phyloP scores from a whole-genome alignment of 2,797 vertebrate species.

The Psittacula derbiana region DNA sequence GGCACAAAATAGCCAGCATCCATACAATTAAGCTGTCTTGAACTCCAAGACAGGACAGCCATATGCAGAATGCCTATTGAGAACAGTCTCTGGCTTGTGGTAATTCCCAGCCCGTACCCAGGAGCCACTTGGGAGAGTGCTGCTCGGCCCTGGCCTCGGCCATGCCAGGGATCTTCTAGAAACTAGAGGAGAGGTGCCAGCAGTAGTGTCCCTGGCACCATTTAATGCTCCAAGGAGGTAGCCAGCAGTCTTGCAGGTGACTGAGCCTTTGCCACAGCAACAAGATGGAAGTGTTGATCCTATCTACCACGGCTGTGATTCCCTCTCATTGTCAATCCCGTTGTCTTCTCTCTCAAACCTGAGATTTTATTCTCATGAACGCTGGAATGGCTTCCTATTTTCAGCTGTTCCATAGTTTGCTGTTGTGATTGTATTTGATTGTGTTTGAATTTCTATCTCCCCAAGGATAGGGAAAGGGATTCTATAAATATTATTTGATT shows the following conservation, averaged over 20 bases:
- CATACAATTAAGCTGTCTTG: not conserved
- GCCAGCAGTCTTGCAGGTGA: not conserved
- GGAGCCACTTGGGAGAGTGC: not conserved
- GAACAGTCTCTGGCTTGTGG: not conserved
- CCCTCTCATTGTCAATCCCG: not conserved
- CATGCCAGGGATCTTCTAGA: not conserved
- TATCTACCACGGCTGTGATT: not conserved
- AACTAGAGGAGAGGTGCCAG: not conserved
- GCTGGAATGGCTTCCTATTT: not conserved
- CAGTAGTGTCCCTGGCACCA: not conserved
- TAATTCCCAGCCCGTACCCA: not conserved
- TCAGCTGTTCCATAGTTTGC: constrained; percentile 23
- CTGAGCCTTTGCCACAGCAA: not conserved
- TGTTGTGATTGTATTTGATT: constrained; percentile 23
- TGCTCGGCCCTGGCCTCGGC: not conserved
- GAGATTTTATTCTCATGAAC: not conserved
- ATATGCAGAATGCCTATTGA: not conserved
- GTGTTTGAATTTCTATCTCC: constrained; percentile 20
- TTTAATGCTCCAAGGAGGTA: not conserved
- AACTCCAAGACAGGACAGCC: not conserved
- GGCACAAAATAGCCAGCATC: not conserved
- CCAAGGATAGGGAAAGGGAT: not conserved
- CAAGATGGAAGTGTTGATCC: not conserved
- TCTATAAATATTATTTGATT: constrained; percentile 45
- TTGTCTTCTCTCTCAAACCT: not conserved